Evolutionary conservation across 2,888 invertebrate species (phyloP), one percentile per base, ranked within the genome.

Genomic region (Eustalomyia histrio): DNA sequence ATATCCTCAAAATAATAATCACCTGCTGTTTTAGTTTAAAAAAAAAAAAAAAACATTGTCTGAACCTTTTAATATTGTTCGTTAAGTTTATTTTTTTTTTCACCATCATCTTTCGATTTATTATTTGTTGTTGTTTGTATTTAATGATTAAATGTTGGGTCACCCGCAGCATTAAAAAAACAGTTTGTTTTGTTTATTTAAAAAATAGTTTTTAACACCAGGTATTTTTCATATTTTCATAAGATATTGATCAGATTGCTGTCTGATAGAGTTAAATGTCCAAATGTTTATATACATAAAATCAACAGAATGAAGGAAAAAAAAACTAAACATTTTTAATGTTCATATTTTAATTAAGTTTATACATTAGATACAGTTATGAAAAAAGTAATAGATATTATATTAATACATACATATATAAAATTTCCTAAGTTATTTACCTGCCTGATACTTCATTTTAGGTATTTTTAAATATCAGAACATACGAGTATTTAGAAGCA

Each of bases 101-200:
- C 52, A 18, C 21, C 18, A 6, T 39, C 39, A 3, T 7, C 14
- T 14, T 12, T 39, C 10, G 3, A 39, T 14, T 47, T 2, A 47
- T 5, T 14, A 47, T n/a, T 47, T 47, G 1, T 47, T 7, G n/a
- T n/a, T 47, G 43, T 64, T 67, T 60, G 33, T 74, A 65, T 75
- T 74, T 67, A 81, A 29, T 81, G 81, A 81, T 81, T 81, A 81
- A 75, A 67, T 78, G 78, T 63, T 81, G 78, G 78, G 71, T 75
- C 78, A 81, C 81, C 81, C 81, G 81, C 81, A 81, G 81, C 74
- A 81, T 71, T 29, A 47, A 73, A 24, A n/a, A 68, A 68, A 67
- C 52, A 65, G 33, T 75, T 75, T 80, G 61, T 61, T 67, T 72
- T 80, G 55, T 76, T 76, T 75, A 67, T 80, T 63, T 63, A 55